Percentiles rank a stretch among this genome's conserved stretches.
Evolutionary conservation across 2,797 vertebrate species (phyloP).

Genomic region (Enteromius trimaculatus): DNA sequence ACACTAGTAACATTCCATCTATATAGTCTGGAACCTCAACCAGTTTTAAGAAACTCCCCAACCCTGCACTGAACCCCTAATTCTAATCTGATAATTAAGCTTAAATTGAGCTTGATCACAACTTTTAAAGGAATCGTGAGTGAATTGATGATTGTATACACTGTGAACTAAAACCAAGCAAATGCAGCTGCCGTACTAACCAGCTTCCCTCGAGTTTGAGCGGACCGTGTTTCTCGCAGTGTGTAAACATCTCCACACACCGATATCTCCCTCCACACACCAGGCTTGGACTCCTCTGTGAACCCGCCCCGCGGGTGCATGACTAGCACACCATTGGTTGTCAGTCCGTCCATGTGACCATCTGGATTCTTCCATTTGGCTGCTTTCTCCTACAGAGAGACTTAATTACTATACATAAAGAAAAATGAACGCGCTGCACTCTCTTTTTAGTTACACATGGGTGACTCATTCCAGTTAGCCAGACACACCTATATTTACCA

Average conservation of each 20-base stretch:
- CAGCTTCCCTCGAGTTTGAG: slow-evolving; percentile 95
- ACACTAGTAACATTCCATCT: not conserved
- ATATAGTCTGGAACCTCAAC: not conserved
- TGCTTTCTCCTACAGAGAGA: slow-evolving; percentile 88
- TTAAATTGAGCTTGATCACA: not conserved
- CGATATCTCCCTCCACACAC: slow-evolving; percentile 96
- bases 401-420: slow-evolving; percentile 29
- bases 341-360: slow-evolving; percentile 97
- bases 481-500: slow-evolving; percentile 52
- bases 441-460: slow-evolving; percentile 20
- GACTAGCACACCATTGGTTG: slow-evolving; percentile 96
- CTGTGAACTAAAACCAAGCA: not conserved
- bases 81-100: not conserved
- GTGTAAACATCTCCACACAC: slow-evolving; percentile 98
- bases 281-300: slow-evolving; percentile 94
- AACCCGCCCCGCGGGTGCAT: slow-evolving; percentile 98
- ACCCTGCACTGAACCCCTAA: not conserved
- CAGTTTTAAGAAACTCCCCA: not conserved
- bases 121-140: not conserved
- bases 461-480: slow-evolving; percentile 29
- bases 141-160: not conserved
- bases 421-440: slow-evolving; percentile 19
- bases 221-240: slow-evolving; percentile 94
- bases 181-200: slow-evolving; percentile 70
- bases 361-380: slow-evolving; percentile 99